A percentile compares a stretch with the other conserved stretches of the same genome.
Evolutionary conservation across 2,888 invertebrate species (phyloP).

Genomic region (Ochlodes sylvanus): DNA sequence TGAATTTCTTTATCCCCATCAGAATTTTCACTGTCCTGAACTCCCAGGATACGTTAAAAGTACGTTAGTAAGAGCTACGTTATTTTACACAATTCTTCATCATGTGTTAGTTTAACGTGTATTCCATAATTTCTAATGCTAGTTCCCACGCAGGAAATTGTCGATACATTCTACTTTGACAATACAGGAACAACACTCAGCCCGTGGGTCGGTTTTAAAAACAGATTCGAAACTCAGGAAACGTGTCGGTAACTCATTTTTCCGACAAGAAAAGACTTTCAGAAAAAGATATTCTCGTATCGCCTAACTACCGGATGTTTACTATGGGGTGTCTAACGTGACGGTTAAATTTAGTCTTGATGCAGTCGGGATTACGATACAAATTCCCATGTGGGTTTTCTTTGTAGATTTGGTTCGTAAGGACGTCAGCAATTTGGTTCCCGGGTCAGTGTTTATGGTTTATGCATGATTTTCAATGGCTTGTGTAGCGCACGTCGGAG

Average conservation of each 20-base stretch:
- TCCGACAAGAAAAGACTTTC: slow-evolving; percentile 65
- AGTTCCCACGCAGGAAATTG: neutral
- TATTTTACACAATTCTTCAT: too few species aligned
- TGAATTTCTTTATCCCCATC: too few species aligned
- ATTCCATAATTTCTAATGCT: neutral
- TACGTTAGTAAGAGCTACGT: too few species aligned
- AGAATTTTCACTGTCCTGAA: too few species aligned
- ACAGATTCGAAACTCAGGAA: slow-evolving; percentile 20
- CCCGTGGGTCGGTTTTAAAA: neutral
- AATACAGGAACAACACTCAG: slow-evolving; percentile 3
- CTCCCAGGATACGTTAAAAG: too few species aligned
- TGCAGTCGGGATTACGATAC: slow-evolving; percentile 36
- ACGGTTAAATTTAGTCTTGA: slow-evolving; percentile 35
- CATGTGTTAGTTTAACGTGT: too few species aligned
- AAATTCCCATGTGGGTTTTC: slow-evolving; percentile 33
- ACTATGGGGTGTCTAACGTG: slow-evolving; percentile 39
- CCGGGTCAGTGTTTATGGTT: slow-evolving; percentile 15
- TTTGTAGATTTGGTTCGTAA: slow-evolving; percentile 41
- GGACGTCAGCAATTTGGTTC: slow-evolving; percentile 34
- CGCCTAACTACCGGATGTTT: slow-evolving; percentile 67
- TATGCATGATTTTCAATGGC: slow-evolving; percentile 7
- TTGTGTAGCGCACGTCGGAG: neutral
- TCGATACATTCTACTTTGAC: neutral
- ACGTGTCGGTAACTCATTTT: slow-evolving; percentile 49
- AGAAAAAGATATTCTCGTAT: slow-evolving; percentile 54